Percentiles rank a stretch among this genome's conserved stretches.
Evolutionary conservation across 2,797 vertebrate genomes (phyloP).

Genomic region (Podarcis siculus): DNA sequence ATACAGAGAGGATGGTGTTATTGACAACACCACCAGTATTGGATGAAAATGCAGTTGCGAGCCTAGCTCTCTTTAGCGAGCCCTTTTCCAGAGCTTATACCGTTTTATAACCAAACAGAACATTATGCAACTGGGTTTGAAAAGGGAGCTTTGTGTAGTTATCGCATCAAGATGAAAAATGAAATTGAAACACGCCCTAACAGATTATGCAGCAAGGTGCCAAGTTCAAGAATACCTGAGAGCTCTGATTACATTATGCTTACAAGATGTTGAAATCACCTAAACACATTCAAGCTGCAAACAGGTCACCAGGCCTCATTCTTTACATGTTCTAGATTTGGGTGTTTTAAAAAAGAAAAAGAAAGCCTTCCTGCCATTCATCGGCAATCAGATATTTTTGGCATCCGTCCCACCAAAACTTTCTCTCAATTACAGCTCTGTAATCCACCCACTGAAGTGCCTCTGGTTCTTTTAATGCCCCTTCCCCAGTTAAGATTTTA

Average conservation of each 20-base stretch:
- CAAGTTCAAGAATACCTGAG: neutral
- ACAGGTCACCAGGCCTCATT: conserved; percentile 10
- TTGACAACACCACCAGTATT: neutral
- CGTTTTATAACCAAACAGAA: neutral
- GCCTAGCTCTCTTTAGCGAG: neutral
- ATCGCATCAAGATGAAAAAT: neutral
- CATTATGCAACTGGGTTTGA: neutral
- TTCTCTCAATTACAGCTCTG: conserved; percentile 13
- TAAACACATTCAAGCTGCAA: conserved; percentile 6
- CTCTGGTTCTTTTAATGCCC: conserved; percentile 46
- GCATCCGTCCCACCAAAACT: neutral
- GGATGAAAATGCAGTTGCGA: neutral
- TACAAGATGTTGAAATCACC: conserved; percentile 3
- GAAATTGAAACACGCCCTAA: neutral
- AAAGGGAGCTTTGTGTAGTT: neutral
- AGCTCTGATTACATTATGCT: neutral
- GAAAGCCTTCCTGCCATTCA: neutral
- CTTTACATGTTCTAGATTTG: neutral
- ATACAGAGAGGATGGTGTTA: too few species aligned
- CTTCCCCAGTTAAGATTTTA: conserved; percentile 48
- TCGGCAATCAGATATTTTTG: conserved; percentile 21
- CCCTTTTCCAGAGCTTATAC: neutral
- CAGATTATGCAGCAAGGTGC: neutral
- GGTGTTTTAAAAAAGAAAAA: neutral
- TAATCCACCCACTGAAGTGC: neutral